Evolutionary conservation across 2,113 vertebrate species (phyloP).

Genomic region (Morone saxatilis): DNA sequence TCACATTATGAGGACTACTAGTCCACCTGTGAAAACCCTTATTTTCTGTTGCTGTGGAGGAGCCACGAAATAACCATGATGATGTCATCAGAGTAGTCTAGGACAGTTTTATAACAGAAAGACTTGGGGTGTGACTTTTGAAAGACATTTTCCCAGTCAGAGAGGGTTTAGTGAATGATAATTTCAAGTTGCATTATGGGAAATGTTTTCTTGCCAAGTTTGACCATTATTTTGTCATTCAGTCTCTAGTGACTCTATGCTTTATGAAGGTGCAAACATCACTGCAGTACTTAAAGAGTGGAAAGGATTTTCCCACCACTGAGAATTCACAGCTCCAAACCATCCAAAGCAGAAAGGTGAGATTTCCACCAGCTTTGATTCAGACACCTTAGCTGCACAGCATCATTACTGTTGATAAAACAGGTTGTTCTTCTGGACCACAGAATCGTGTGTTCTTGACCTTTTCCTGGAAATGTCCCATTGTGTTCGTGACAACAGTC

Average conservation of each 20-base stretch:
- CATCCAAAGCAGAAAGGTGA: not conserved
- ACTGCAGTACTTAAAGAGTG: not conserved
- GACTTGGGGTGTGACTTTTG: not conserved
- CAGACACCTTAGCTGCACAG: not conserved
- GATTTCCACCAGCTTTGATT: not conserved
- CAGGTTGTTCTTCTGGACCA: not conserved
- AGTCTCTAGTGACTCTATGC: not conserved
- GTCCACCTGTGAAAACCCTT: not conserved
- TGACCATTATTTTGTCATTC: not conserved
- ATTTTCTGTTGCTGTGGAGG: not conserved
- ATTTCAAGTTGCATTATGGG: not conserved
- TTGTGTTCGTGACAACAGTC: not conserved
- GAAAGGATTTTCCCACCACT: not conserved
- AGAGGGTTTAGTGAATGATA: not conserved
- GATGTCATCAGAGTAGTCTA: not conserved
- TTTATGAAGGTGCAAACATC: not conserved
- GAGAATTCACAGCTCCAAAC: not conserved
- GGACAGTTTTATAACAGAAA: not conserved
- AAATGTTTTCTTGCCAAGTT: not conserved
- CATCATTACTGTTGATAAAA: conserved; percentile 6
- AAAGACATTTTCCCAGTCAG: not conserved
- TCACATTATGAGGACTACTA: not conserved
- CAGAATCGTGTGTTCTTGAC: conserved; percentile 7
- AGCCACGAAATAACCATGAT: not conserved
- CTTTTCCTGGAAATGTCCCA: conserved; percentile 1